Conservation (phyloP, 2,888 invertebrate species). For the Pinctada fucata region DNA sequence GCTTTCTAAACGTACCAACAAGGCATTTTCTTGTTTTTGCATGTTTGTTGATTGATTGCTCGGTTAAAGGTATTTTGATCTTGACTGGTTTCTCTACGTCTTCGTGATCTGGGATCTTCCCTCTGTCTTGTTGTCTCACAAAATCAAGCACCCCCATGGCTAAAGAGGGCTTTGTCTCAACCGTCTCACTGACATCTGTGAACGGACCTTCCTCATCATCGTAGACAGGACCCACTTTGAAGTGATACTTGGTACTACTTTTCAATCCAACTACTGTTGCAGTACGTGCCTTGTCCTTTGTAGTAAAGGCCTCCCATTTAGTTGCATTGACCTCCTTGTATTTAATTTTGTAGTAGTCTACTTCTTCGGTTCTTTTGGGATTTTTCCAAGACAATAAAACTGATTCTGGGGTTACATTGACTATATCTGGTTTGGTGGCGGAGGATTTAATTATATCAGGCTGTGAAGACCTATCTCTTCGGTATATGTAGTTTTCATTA, state of each 20-base stretch:
- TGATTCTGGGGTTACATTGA: too few relatives aligned
- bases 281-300: neutral
- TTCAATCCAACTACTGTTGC: neutral
- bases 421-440: too few relatives aligned
- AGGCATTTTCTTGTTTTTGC: conserved; percentile 17
- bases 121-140: neutral
- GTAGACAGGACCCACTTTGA: conserved; percentile 10
- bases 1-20: neutral
- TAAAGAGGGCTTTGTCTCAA: neutral
- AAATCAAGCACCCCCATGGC: neutral
- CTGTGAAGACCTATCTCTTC: too few relatives aligned
- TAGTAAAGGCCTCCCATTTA: neutral
- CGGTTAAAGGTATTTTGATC: conserved; percentile 11
- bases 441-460: too few relatives aligned
- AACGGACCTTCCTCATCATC: conserved; percentile 6
- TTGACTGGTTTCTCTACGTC: neutral
- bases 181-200: neutral
- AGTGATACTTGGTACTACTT: conserved; percentile 4
- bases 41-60: neutral
- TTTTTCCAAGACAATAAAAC: too few relatives aligned
- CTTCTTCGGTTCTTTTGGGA: too few relatives aligned
- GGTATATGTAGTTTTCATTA: too few relatives aligned
- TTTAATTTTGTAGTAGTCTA: too few relatives aligned
- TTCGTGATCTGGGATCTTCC: neutral
- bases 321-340: neutral